Conservation (phyloP, 1,140 invertebrate genomes). For the Drosophila pachea region DNA sequence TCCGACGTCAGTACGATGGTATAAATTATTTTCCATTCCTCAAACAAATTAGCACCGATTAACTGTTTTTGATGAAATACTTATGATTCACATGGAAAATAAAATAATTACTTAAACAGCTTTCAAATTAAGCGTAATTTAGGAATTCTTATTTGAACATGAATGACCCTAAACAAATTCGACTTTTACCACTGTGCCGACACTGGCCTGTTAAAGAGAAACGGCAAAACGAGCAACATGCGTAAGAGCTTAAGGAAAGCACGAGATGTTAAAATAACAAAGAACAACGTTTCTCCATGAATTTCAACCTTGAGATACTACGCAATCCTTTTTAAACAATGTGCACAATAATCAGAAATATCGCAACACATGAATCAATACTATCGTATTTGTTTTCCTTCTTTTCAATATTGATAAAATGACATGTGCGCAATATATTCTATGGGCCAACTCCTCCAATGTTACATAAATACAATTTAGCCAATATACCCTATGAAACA, state of each 20-base stretch:
- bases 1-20: constrained; percentile 37
- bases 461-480: constrained; percentile 10
- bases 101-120: constrained; percentile 6
- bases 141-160: neutral
- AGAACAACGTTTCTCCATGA: neutral
- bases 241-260: constrained; percentile 37
- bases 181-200: constrained; percentile 42
- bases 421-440: neutral
- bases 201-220: constrained; percentile 18
- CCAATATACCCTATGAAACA: constrained; percentile 33
- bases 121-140: constrained; percentile 1
- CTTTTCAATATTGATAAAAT: neutral
- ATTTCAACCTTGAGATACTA: constrained; percentile 10
- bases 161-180: neutral
- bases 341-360: neutral
- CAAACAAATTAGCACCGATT: constrained; percentile 54
- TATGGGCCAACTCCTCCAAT: neutral
- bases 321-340: neutral
- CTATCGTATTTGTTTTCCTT: neutral
- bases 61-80: constrained; percentile 17
- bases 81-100: constrained; percentile 54
- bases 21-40: constrained; percentile 50
- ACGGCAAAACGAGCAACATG: constrained; percentile 30
- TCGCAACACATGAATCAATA: neutral
- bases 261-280: constrained; percentile 59